Conservation (phyloP, 2,113 vertebrate species). For the Rhinichthys klamathensis region DNA sequence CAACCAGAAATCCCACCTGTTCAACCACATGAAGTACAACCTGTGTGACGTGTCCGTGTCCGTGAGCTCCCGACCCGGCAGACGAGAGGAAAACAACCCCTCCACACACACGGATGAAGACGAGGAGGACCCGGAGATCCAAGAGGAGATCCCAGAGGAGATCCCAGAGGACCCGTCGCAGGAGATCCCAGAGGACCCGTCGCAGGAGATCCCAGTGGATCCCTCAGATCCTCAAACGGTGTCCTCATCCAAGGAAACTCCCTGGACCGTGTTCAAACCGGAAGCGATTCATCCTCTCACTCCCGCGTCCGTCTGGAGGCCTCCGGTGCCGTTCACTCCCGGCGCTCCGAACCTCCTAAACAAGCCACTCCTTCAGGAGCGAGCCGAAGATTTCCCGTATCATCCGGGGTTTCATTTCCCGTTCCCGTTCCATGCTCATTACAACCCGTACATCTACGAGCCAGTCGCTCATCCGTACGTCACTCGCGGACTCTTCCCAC, state of each 20-base stretch:
- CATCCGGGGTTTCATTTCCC: slow-evolving; percentile 76
- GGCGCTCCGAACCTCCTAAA: slow-evolving; percentile 58
- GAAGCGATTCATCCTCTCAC: neutral
- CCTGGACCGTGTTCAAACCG: neutral
- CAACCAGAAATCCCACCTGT: slow-evolving; percentile 97
- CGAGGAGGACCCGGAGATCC: neutral
- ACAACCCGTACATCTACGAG: slow-evolving; percentile 70
- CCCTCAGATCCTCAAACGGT: slow-evolving; percentile 9
- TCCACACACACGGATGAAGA: too few species aligned
- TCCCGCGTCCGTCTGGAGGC: neutral
- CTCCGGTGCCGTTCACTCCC: neutral
- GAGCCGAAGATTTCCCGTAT: neutral
- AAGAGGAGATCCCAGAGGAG: too few species aligned
- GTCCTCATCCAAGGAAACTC: neutral
- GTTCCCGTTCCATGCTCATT: slow-evolving; percentile 72
- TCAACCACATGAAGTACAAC: slow-evolving; percentile 98
- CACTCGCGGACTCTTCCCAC: slow-evolving; percentile 75
- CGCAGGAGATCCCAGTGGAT: too few species aligned
- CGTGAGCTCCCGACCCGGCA: slow-evolving; percentile 83
- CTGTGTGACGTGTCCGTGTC: slow-evolving; percentile 95
- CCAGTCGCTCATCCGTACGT: slow-evolving; percentile 62
- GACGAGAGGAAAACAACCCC: slow-evolving; percentile 18
- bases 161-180: too few species aligned
- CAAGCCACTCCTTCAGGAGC: slow-evolving; percentile 68
- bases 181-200: too few species aligned